Percentiles rank a stretch among this genome's conserved stretches.
Conservation (phyloP, 2,797 vertebrate genomes). For the Tokudaia tokunoshimensis region DNA sequence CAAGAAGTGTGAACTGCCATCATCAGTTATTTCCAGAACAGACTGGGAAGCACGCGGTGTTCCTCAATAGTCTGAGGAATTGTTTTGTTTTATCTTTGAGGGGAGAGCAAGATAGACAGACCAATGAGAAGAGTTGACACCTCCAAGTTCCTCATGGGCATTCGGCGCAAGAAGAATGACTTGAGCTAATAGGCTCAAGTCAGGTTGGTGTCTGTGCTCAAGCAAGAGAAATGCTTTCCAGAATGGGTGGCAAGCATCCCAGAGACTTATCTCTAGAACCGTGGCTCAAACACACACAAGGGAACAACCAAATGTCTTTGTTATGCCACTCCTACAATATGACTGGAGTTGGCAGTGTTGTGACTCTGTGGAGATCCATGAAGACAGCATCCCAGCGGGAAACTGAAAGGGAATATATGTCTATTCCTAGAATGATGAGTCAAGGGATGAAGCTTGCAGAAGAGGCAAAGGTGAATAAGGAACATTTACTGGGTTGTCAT, state of each 20-base stretch:
- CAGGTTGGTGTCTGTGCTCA: background rate
- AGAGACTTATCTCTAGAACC: background rate
- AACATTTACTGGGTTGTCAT: background rate
- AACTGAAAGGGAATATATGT: background rate
- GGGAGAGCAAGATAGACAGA: background rate
- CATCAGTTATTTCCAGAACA: background rate
- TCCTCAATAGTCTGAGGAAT: background rate
- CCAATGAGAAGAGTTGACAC: background rate
- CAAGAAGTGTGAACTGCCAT: background rate
- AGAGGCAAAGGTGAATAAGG: background rate
- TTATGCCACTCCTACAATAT: background rate
- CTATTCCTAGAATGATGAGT: background rate
- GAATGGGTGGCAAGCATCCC: accelerated
- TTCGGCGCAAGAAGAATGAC: background rate
- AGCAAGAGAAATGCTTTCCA: background rate
- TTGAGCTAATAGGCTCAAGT: background rate
- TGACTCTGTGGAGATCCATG: accelerated
- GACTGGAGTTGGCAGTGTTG: too few species aligned
- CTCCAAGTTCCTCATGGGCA: background rate
- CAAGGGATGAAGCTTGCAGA: background rate
- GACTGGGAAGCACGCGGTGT: background rate
- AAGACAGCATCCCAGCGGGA: background rate
- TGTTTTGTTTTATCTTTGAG: background rate
- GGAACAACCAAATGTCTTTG: background rate
- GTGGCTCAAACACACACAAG: background rate